A percentile compares a stretch with the other conserved stretches of the same genome.
Evolutionary conservation across 2,797 vertebrate genomes (phyloP).

Genomic region (Tinamus major): DNA sequence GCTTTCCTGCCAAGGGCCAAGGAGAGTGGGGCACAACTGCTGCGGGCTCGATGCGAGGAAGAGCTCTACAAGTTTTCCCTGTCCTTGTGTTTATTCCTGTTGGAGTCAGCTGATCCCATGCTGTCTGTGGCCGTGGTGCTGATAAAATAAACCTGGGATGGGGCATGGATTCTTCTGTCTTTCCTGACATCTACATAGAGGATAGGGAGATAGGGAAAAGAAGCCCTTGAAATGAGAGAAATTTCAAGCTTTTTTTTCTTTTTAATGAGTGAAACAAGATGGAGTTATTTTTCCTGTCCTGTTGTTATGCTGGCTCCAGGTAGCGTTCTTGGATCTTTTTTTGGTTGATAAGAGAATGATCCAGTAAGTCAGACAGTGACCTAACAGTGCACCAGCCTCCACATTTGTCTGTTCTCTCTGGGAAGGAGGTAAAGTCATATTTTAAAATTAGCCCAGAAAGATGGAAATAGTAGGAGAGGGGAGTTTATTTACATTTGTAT

Average conservation of each 20-base stretch:
- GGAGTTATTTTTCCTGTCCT: background rate
- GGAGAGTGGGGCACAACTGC: background rate
- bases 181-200: fast-evolving
- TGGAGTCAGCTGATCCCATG: background rate
- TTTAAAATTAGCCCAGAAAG: background rate
- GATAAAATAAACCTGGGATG: background rate
- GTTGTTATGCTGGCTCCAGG: background rate
- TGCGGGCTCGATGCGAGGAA: background rate
- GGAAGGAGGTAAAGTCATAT: background rate
- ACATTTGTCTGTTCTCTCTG: background rate
- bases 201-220: background rate
- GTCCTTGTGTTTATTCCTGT: background rate
- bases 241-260: background rate
- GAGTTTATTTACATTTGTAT: background rate
- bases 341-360: background rate
- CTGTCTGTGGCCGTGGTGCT: no score
- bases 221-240: background rate
- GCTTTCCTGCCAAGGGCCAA: fast-evolving
- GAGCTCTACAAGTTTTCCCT: background rate
- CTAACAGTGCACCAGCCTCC: fast-evolving
- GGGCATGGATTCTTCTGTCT: background rate
- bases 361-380: background rate
- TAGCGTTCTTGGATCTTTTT: background rate
- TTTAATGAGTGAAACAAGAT: background rate
- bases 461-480: background rate